phyloP scores from a whole-genome alignment of 2,888 invertebrate genomes.

The Steinernema carpocapsae region DNA sequence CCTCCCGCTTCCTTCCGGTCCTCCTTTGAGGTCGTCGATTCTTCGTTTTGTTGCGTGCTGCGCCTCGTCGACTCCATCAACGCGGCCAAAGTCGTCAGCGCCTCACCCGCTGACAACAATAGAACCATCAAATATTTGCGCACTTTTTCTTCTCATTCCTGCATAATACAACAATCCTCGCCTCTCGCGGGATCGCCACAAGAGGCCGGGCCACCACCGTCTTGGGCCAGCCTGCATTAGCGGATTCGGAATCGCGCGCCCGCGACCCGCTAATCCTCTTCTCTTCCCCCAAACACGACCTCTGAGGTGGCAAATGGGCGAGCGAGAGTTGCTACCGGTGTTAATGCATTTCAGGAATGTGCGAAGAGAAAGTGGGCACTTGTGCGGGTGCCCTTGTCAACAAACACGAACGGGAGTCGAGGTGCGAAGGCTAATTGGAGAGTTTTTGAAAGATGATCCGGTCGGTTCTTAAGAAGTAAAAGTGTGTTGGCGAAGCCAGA shows the following conservation, averaged over 20 bases:
- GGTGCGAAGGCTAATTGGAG: too few species aligned
- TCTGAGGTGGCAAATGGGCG: background rate
- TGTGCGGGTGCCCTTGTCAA: background rate
- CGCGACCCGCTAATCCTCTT: background rate
- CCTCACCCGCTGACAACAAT: background rate
- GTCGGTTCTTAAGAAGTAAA: too few species aligned
- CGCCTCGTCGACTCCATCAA: background rate
- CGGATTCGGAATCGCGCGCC: background rate
- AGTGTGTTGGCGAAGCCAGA: too few species aligned
- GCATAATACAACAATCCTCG: constrained; percentile 27
- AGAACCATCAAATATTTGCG: constrained; percentile 26
- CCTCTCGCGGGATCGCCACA: background rate
- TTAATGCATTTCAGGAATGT: constrained; percentile 24
- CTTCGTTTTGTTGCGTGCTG: too few species aligned
- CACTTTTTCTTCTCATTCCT: constrained; percentile 9
- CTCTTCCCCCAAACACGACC: background rate
- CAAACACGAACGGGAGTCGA: too few species aligned
- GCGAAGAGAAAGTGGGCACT: background rate
- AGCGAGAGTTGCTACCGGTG: background rate
- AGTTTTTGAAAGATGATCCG: background rate
- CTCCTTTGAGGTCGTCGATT: background rate
- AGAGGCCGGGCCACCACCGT: background rate
- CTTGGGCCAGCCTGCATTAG: background rate
- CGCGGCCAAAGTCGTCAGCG: too few species aligned
- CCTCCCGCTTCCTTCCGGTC: background rate